Percentiles rank a stretch among this genome's conserved stretches.
Evolutionary conservation across 2,113 vertebrate genomes (phyloP).

Genomic region (Pica pica): DNA sequence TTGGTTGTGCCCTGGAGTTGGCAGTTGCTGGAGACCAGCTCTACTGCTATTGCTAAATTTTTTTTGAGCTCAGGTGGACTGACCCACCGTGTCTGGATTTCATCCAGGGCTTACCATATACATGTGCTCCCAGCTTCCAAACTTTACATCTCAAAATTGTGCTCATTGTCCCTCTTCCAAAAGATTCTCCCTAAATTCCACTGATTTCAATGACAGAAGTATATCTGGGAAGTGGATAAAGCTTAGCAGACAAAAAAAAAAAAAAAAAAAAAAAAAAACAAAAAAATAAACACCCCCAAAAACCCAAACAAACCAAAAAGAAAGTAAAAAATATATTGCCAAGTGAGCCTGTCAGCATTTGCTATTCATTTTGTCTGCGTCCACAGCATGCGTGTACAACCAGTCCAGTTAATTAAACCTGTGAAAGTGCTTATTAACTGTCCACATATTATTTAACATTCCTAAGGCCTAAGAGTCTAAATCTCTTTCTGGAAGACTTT

Average conservation of each 20-base stretch:
- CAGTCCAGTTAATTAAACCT: neutral
- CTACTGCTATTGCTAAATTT: neutral
- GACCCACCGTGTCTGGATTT: neutral
- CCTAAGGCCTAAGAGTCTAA: neutral
- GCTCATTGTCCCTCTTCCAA: neutral
- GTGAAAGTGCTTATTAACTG: neutral
- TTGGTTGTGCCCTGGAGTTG: neutral
- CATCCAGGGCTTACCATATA: neutral
- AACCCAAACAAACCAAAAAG: neutral
- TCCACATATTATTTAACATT: neutral
- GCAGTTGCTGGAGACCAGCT: neutral
- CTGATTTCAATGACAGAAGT: neutral
- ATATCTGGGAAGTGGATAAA: neutral
- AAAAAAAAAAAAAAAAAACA: too few species aligned
- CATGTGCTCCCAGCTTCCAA: neutral
- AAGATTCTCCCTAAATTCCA: neutral
- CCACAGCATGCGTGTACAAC: neutral
- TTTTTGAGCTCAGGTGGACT: accelerated
- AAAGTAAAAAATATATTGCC: neutral
- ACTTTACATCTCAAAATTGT: neutral
- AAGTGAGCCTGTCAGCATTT: neutral
- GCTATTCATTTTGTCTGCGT: neutral
- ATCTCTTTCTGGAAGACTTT: neutral
- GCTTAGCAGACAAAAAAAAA: neutral
- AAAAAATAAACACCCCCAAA: too few species aligned